phyloP scores from a whole-genome alignment of 2,888 invertebrate species.

The Helleia helle region DNA sequence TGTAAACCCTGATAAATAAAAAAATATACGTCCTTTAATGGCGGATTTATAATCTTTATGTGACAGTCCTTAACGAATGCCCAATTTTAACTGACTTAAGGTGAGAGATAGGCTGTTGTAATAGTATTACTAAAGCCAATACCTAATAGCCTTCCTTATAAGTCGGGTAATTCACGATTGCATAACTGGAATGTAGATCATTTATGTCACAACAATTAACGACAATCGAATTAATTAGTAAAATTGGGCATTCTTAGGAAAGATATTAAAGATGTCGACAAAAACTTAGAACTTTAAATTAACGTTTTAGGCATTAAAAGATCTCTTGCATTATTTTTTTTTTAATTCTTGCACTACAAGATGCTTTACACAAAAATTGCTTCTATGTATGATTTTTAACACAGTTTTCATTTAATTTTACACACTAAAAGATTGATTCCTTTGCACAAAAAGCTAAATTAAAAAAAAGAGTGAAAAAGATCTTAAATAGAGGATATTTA shows the following conservation, averaged over 20 bases:
- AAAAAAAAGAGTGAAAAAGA: too few species aligned
- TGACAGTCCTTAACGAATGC: conserved; percentile 44
- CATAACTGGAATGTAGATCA: conserved; percentile 2
- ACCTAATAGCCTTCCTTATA: conserved; percentile 18
- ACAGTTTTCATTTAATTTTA: too few species aligned
- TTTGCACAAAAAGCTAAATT: too few species aligned
- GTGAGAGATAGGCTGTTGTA: conserved; percentile 41
- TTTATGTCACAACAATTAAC: neutral
- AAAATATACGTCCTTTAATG: too few species aligned
- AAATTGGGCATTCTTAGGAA: neutral
- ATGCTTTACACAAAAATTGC: too few species aligned
- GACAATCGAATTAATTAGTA: neutral
- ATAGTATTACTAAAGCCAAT: conserved; percentile 41
- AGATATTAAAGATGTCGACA: neutral
- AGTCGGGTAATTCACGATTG: neutral
- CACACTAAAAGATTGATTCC: too few species aligned
- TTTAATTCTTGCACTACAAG: too few species aligned
- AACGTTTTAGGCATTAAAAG: too few species aligned
- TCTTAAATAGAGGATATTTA: too few species aligned
- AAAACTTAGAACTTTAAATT: neutral
- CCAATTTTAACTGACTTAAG: conserved; percentile 50
- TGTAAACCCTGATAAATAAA: too few species aligned
- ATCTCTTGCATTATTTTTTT: too few species aligned
- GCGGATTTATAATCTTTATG: conserved; percentile 12
- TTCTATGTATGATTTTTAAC: too few species aligned